Percentiles rank a stretch among this genome's conserved stretches.
These are phyloP conservation scores for Lota lota DNA, from an alignment of 2,113 vertebrate species.

Conservation along the genomic window DNA sequence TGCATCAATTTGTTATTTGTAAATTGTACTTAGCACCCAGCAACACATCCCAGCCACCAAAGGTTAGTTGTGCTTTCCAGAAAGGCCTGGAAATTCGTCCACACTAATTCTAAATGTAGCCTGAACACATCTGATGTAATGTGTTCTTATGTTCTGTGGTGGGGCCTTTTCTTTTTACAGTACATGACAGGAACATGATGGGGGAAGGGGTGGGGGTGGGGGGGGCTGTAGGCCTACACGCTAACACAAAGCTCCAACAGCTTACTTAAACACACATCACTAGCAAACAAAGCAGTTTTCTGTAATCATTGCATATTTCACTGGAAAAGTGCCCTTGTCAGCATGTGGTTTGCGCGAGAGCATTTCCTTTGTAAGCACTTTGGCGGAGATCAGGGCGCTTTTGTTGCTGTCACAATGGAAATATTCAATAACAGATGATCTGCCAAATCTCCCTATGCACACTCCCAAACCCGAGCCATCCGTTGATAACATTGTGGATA, in stretches of 20 bases:
- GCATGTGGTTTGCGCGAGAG: slow-evolving; percentile 79
- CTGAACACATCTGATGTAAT: not conserved
- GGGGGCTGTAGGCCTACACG: not conserved
- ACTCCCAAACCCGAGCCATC: slow-evolving; percentile 31
- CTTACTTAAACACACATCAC: slow-evolving; percentile 55
- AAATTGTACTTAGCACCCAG: too few relatives aligned
- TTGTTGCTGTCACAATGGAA: slow-evolving; percentile 64
- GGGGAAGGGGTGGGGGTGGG: not conserved
- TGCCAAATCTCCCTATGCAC: slow-evolving; percentile 45
- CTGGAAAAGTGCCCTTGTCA: slow-evolving; percentile 79
- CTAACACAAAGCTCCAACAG: slow-evolving; percentile 6
- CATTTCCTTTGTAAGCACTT: slow-evolving; percentile 80
- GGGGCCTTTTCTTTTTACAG: not conserved
- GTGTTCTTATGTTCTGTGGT: not conserved
- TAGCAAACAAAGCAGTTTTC: slow-evolving; percentile 64
- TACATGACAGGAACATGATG: slow-evolving; percentile 1
- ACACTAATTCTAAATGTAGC: slow-evolving; percentile 1
- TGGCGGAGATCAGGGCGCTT: slow-evolving; percentile 79
- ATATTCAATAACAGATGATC: slow-evolving; percentile 73
- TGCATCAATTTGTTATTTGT: too few relatives aligned
- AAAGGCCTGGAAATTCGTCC: slow-evolving; percentile 5
- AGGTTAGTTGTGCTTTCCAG: not conserved
- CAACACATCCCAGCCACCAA: too few relatives aligned
- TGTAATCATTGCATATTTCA: slow-evolving; percentile 83
- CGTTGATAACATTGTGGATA: slow-evolving; percentile 50